phyloP scores from a whole-genome alignment of 2,113 vertebrate species.

The Onychorhynchus coronatus region DNA sequence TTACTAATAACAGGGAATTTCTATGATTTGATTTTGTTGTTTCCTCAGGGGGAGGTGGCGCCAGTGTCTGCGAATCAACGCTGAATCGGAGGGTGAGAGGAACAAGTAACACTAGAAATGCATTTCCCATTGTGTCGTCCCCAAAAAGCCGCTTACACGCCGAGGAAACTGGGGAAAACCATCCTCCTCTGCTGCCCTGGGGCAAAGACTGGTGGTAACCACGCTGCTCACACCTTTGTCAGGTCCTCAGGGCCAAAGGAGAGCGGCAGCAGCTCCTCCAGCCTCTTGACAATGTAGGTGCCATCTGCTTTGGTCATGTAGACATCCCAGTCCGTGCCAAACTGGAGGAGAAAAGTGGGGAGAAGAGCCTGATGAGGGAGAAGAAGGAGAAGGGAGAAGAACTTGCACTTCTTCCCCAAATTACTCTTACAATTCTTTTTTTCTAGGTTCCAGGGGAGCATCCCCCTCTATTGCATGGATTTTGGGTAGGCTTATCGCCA shows the following conservation, averaged over 20 bases:
- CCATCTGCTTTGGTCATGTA: slow-evolving; percentile 84
- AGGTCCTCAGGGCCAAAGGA: slow-evolving; percentile 87
- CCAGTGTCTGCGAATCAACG: accelerated
- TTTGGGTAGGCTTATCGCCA: neutral
- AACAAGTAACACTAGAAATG: neutral
- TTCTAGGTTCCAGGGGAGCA: neutral
- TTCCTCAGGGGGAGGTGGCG: neutral
- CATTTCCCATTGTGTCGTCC: neutral
- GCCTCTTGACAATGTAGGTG: slow-evolving; percentile 69
- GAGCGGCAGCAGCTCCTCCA: slow-evolving; percentile 82
- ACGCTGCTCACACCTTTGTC: slow-evolving; percentile 49
- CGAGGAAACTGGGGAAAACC: neutral
- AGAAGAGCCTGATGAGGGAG: neutral
- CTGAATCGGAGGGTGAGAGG: neutral
- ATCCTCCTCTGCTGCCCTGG: neutral
- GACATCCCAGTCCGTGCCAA: slow-evolving; percentile 82
- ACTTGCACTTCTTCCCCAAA: neutral
- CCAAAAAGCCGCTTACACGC: neutral
- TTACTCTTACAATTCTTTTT: neutral
- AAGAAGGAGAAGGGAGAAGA: neutral
- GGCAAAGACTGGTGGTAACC: neutral
- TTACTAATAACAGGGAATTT: neutral
- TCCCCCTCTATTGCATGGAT: neutral
- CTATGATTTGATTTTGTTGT: neutral
- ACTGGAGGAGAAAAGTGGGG: slow-evolving; percentile 70